A percentile compares a stretch with the other conserved stretches of the same genome.
phyloP scores from a whole-genome alignment of 2,113 vertebrate species.

The Alces alces region DNA sequence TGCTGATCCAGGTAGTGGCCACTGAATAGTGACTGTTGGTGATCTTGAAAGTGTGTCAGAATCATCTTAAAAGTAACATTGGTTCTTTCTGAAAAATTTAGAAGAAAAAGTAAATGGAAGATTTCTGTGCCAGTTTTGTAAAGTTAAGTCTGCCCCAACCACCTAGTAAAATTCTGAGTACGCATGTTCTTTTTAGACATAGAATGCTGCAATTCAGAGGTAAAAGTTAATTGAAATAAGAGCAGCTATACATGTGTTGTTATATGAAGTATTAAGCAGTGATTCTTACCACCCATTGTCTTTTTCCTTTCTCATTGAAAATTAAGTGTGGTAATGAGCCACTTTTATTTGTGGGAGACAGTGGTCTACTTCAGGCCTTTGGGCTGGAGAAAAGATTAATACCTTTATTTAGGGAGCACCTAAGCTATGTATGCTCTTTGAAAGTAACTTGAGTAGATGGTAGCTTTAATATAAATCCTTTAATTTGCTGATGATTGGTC shows the following conservation, averaged over 20 bases:
- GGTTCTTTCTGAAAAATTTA: not conserved
- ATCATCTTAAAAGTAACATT: not conserved
- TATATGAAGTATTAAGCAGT: not conserved
- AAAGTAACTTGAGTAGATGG: not conserved
- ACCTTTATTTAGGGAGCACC: not conserved
- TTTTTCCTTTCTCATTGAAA: not conserved
- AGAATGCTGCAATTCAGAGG: not conserved
- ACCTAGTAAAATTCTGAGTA: slow-evolving; percentile 8
- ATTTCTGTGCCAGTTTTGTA: not conserved
- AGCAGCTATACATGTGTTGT: not conserved
- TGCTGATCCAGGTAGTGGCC: not conserved
- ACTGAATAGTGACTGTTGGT: not conserved
- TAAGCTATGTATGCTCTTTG: not conserved
- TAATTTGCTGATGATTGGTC: not conserved
- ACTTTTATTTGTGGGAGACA: not conserved
- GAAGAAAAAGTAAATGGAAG: not conserved
- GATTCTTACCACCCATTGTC: not conserved
- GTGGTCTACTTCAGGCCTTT: not conserved
- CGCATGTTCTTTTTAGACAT: not conserved
- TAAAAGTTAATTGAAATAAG: not conserved
- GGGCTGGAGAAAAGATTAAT: not conserved
- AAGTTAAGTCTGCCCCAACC: not conserved
- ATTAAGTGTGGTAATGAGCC: not conserved
- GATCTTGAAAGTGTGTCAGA: not conserved
- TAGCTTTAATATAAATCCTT: not conserved